Conservation (phyloP, 1,140 invertebrate species). For the Eurosta solidaginis region DNA sequence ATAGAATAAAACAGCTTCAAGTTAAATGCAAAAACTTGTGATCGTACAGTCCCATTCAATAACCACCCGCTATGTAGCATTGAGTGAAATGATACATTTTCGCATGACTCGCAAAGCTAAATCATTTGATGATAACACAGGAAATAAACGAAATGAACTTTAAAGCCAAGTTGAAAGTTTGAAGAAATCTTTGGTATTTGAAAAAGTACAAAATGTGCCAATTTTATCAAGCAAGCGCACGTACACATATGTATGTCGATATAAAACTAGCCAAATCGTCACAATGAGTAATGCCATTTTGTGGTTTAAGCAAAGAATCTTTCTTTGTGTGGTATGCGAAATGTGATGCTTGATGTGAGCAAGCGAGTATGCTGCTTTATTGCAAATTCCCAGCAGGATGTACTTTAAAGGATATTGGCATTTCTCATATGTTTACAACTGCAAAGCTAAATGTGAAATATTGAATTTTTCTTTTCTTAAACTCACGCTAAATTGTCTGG, state of each 20-base stretch:
- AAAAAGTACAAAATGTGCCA: neutral
- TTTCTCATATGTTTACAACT: no score
- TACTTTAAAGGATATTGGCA: no score
- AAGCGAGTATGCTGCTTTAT: no score
- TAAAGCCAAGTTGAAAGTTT: neutral
- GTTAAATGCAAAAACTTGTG: neutral
- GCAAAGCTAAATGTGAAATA: no score
- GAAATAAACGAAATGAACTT: constrained; percentile 10
- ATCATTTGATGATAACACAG: neutral
- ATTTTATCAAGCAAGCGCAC: no score
- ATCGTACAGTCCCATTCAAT: neutral
- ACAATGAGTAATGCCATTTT: neutral
- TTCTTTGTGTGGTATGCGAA: neutral
- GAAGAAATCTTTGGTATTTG: neutral
- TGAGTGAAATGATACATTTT: constrained; percentile 9
- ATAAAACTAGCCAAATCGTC: neutral
- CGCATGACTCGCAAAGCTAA: neutral
- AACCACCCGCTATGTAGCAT: neutral
- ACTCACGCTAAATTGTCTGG: no score
- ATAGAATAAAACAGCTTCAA: neutral
- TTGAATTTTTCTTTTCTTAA: no score
- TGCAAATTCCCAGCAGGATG: no score
- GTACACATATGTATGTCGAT: neutral
- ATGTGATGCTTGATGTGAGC: neutral
- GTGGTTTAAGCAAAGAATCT: constrained; percentile 11